Conservation (phyloP, 1,140 invertebrate species). For the Macrobrachium rosenbergii region DNA sequence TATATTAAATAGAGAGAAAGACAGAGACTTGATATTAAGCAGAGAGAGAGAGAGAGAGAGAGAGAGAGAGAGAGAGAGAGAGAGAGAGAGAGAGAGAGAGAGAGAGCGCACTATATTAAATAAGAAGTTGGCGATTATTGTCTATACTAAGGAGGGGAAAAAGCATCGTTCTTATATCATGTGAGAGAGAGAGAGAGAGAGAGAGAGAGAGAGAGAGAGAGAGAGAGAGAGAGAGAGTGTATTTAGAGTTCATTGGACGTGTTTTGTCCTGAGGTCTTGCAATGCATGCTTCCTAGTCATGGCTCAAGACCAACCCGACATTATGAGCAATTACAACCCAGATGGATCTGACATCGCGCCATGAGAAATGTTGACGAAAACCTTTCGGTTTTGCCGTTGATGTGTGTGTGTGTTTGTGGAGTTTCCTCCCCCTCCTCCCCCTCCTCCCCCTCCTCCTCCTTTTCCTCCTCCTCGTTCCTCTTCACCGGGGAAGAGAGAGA, state of each 20-base stretch:
- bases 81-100: not conserved
- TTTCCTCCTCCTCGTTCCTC: not conserved
- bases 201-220: too few relatives aligned
- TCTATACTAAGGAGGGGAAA: too few relatives aligned
- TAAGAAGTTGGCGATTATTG: too few relatives aligned
- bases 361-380: conserved; percentile 41
- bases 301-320: conserved; percentile 39
- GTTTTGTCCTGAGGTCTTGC: not conserved
- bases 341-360: conserved; percentile 55
- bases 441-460: not conserved
- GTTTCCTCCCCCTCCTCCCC: not conserved
- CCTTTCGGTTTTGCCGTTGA: not conserved
- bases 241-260: too few relatives aligned
- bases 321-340: conserved; percentile 55
- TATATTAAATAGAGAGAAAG: conserved; percentile 12
- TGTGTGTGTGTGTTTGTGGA: not conserved
- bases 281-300: conserved; percentile 39
- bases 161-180: too few relatives aligned
- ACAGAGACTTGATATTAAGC: not conserved
- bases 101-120: too few relatives aligned
- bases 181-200: too few relatives aligned
- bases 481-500: not conserved
- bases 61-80: conserved; percentile 25
- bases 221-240: too few relatives aligned
- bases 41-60: not conserved